Percentiles rank a stretch among this genome's conserved stretches.
Evolutionary conservation across 1,140 invertebrate species (phyloP).

Genomic region (Stenopsyche tienmushanensis): DNA sequence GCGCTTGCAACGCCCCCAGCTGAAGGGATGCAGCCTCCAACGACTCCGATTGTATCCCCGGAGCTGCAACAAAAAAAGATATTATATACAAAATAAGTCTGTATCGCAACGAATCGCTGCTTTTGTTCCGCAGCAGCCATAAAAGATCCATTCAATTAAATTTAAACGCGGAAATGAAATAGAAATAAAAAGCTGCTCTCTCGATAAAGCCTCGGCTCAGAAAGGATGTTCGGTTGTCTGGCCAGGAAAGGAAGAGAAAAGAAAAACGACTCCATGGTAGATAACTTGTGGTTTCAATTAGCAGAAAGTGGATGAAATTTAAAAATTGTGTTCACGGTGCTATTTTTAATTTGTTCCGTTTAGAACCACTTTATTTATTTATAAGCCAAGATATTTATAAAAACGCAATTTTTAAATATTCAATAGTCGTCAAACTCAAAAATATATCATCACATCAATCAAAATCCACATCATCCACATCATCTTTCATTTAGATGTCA

Average conservation of each 20-base stretch:
- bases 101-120: too few species aligned
- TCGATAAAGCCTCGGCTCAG: background rate
- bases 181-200: background rate
- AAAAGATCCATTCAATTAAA: background rate
- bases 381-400: too few species aligned
- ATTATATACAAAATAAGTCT: too few species aligned
- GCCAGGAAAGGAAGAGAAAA: background rate
- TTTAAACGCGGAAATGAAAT: background rate
- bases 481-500: too few species aligned
- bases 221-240: background rate
- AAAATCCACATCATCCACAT: too few species aligned
- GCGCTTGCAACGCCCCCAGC: conserved; percentile 34
- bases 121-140: too few species aligned
- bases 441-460: too few species aligned
- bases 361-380: too few species aligned
- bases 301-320: background rate
- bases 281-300: background rate
- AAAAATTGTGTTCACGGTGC: too few species aligned
- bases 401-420: too few species aligned
- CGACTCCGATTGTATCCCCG: conserved; percentile 18
- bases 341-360: too few species aligned
- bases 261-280: background rate
- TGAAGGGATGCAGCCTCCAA: conserved; percentile 36
- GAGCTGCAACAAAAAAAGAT: conserved; percentile 27
- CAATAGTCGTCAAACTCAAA: too few species aligned